Evolutionary conservation across 2,797 vertebrate genomes (phyloP).

Genomic region (Paratrypauchen microcephalus): DNA sequence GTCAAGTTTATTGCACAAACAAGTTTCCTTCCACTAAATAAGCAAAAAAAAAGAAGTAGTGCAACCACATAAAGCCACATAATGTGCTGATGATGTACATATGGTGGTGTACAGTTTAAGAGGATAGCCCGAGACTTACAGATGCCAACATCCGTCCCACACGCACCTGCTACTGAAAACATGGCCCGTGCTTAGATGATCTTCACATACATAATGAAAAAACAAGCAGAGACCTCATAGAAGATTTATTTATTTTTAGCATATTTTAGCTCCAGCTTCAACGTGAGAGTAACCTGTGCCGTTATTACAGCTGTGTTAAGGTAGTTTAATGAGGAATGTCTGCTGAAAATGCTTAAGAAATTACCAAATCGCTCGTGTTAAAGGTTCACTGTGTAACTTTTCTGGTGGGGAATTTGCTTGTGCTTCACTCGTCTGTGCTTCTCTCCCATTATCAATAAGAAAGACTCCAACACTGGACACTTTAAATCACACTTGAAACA

Average conservation of each 20-base stretch:
- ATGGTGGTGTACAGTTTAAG: conserved; percentile 40
- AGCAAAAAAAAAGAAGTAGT: too few species aligned
- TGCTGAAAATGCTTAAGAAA: background rate
- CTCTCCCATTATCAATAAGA: too few species aligned
- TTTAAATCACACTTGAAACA: too few species aligned
- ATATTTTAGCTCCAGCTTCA: background rate
- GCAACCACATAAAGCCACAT: too few species aligned
- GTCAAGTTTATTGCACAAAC: too few species aligned
- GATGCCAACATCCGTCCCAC: conserved; percentile 56
- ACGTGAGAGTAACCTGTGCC: conserved; percentile 2
- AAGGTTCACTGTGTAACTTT: too few species aligned
- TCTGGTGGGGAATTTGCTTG: too few species aligned
- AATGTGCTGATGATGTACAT: conserved; percentile 30
- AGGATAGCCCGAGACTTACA: conserved; percentile 25
- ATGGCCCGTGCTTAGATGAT: conserved; percentile 12
- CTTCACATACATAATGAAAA: background rate
- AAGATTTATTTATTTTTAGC: too few species aligned
- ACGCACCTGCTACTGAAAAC: conserved; percentile 47
- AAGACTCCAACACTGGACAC: too few species aligned
- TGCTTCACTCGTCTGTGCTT: too few species aligned
- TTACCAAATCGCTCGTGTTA: too few species aligned
- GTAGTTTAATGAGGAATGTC: background rate
- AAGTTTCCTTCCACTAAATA: too few species aligned
- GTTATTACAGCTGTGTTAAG: conserved; percentile 1
- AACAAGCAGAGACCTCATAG: background rate